Evolutionary conservation across 2,888 invertebrate genomes (phyloP).

Genomic region (Caenorhabditis angaria): DNA sequence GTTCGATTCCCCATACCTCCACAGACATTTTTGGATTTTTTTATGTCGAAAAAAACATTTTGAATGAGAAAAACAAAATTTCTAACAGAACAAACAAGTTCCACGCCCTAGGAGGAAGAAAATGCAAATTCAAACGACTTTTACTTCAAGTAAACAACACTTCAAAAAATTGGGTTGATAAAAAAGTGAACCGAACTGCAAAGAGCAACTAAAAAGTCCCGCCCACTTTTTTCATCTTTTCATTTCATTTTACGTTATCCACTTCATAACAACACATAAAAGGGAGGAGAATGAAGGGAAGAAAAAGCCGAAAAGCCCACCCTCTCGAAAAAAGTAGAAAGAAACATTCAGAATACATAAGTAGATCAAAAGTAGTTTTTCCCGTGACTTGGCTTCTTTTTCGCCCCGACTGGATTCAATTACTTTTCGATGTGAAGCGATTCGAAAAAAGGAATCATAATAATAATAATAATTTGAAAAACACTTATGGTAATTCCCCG

Average conservation of each 20-base stretch:
- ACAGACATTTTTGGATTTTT: conserved; percentile 3
- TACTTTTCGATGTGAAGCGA: too few species aligned
- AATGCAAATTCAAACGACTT: too few species aligned
- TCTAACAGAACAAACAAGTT: too few species aligned
- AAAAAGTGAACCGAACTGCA: too few species aligned
- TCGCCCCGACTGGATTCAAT: neutral
- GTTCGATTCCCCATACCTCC: conserved; percentile 59
- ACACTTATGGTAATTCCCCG: too few species aligned
- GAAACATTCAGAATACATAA: conserved; percentile 14
- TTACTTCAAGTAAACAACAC: too few species aligned
- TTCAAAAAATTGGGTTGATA: too few species aligned
- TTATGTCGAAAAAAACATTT: neutral
- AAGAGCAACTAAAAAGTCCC: neutral
- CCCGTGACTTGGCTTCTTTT: neutral
- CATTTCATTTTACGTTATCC: neutral
- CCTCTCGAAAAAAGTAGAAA: conserved; percentile 73
- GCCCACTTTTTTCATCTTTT: neutral
- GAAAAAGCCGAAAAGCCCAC: neutral
- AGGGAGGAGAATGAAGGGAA: neutral
- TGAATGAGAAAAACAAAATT: conserved; percentile 14
- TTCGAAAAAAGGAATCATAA: too few species aligned
- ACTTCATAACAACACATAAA: conserved; percentile 1
- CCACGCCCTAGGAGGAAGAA: too few species aligned
- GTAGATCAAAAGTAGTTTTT: conserved; percentile 11
- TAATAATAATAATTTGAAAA: too few species aligned